Evolutionary conservation across 1,140 invertebrate species (phyloP), one percentile per base, ranked within the genome.

Genomic region (Hycleus cichorii): DNA sequence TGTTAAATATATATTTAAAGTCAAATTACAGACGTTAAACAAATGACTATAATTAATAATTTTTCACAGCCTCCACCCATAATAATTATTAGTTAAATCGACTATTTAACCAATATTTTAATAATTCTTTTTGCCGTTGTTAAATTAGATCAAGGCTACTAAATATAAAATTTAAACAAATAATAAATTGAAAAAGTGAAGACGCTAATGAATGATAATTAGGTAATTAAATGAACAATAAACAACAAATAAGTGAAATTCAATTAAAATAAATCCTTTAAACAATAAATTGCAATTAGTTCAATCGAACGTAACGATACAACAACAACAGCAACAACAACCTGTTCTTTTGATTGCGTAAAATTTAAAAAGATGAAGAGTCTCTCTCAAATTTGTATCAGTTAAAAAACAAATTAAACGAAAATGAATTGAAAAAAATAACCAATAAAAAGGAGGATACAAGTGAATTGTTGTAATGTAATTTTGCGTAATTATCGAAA

Each of bases 271-370:
- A 55, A 59, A 59, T 59, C 56, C 44, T 44, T 25, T 27, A 25
- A 47, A 62, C 60, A 59, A 62, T 62, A 62, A 62, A 62, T 62
- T 45, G 60, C 57, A 62, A 62, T 62, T 62, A 62, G 60, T 61
- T 58, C 55, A 49, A 57, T 57, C 54, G 51, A 55, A 51, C 48
- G 57, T 32, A 32, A 5, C 32, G 32, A 32, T 32, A 32, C 32
- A 32, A 18, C 18, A 12, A 12, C 27, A 32, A 32, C 32, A 58
- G 51, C 51, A 45, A 53, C 42, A 53, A 46, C 51, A 32, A 53
- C 51, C 46, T 32, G 51, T 53, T 32, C 45, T 52, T 53, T 26
- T 45, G 51, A 53, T 53, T 53, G 46, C 51, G 51, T 53, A 53
- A 53, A 45, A 32, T 32, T 32, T 32, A 32, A 32, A 32, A 32